phyloP scores from a whole-genome alignment of 2,113 vertebrate genomes.

The Sapayoa aenigma region DNA sequence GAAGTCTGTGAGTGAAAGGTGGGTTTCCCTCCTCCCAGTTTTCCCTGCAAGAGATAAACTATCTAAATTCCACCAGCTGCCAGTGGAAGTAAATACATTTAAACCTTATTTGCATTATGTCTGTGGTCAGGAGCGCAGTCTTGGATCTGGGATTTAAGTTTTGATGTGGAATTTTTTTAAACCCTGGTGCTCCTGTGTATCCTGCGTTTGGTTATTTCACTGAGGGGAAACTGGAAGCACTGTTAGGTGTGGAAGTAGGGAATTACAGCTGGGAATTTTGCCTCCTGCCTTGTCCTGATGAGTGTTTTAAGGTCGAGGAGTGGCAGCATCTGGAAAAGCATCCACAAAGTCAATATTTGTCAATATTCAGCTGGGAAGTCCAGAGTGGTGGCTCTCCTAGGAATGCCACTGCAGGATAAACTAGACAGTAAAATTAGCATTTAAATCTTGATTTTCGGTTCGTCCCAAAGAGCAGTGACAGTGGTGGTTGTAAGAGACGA shows the following conservation, averaged over 20 bases:
- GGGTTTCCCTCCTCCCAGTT: background rate
- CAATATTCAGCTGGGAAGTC: background rate
- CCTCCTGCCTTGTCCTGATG: background rate
- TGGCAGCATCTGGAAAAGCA: background rate
- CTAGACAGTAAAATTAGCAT: background rate
- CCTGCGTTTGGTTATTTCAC: background rate
- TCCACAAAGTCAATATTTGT: background rate
- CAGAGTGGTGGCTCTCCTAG: background rate
- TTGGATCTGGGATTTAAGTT: background rate
- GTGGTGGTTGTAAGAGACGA: background rate
- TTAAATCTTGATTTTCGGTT: background rate
- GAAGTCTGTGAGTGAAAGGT: background rate
- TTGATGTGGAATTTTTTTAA: background rate
- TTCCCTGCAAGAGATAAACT: background rate
- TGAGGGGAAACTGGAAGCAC: background rate
- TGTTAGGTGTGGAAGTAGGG: background rate
- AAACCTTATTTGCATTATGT: background rate
- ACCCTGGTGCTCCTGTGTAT: accelerated
- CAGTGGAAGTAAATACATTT: background rate
- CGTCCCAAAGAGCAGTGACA: background rate
- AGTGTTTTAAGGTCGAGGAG: background rate
- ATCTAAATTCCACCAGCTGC: background rate
- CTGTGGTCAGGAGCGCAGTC: background rate
- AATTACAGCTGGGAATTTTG: background rate
- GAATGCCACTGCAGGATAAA: background rate